Evolutionary conservation across 2,113 vertebrate genomes (phyloP).

Genomic region (Atlantisia rogersi): DNA sequence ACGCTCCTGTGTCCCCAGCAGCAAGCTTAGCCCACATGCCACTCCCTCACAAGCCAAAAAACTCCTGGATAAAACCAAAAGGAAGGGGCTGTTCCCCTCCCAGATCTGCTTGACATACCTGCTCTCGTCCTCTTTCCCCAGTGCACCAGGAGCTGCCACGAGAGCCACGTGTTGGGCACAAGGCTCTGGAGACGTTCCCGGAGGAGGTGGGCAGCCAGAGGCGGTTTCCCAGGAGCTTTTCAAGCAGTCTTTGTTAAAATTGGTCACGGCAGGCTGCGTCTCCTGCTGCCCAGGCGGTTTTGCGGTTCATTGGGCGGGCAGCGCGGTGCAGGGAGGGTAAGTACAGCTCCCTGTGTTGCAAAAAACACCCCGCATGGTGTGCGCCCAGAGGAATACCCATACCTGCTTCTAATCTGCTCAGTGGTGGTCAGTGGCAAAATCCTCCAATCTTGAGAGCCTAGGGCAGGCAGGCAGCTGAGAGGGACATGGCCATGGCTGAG

Average conservation of each 20-base stretch:
- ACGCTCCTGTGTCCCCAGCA: rapidly evolving
- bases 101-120: rapidly evolving
- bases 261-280: background rate
- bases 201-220: background rate
- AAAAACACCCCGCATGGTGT: rapidly evolving
- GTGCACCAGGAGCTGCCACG: rapidly evolving
- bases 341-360: background rate
- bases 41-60: background rate
- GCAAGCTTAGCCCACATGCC: background rate
- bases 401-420: background rate
- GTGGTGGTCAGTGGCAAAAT: background rate
- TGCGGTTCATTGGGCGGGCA: background rate
- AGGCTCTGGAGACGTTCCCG: background rate
- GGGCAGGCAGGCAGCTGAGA: background rate
- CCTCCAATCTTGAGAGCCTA: background rate
- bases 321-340: background rate
- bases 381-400: background rate
- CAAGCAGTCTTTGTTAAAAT: background rate
- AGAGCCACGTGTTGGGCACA: background rate
- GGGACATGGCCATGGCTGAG: background rate
- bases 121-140: rapidly evolving
- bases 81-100: background rate
- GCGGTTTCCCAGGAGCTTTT: background rate
- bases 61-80: background rate
- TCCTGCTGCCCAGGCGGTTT: background rate